Evolutionary conservation across 2,113 vertebrate genomes (phyloP).

Genomic region (Phycodurus eques): DNA sequence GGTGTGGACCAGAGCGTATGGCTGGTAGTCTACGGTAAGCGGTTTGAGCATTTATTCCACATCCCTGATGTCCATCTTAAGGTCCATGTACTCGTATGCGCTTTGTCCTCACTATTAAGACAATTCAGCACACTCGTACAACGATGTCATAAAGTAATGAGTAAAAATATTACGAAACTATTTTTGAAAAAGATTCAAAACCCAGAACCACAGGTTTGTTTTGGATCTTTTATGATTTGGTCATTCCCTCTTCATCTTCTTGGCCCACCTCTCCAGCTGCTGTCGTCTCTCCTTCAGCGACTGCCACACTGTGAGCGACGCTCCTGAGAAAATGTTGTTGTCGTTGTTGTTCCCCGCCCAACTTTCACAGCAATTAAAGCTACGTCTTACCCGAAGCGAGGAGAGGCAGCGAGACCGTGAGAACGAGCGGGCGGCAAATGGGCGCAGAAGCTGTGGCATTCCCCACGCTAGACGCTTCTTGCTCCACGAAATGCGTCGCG

Average conservation of each 20-base stretch:
- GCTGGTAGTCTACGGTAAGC: conserved; percentile 70
- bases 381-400: conserved; percentile 80
- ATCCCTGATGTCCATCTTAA: too few species aligned
- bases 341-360: not conserved
- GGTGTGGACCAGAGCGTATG: conserved; percentile 88
- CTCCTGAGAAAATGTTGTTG: conserved; percentile 41
- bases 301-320: conserved; percentile 54
- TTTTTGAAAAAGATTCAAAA: not conserved
- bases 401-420: conserved; percentile 77
- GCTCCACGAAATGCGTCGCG: conserved; percentile 77
- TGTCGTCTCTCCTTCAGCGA: conserved; percentile 61
- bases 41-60: not conserved
- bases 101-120: too few species aligned
- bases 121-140: too few species aligned
- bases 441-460: conserved; percentile 59
- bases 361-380: not conserved
- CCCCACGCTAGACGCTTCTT: conserved; percentile 67
- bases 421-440: conserved; percentile 71
- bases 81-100: too few species aligned
- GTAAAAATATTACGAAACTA: too few species aligned
- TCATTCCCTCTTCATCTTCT: conserved; percentile 63
- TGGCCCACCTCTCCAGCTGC: conserved; percentile 53
- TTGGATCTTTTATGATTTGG: not conserved
- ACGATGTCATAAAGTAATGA: too few species aligned
- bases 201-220: not conserved